Evolutionary conservation across 2,888 invertebrate species (phyloP), one percentile per base, ranked within the genome.

Genomic region (Piscicola geometra): DNA sequence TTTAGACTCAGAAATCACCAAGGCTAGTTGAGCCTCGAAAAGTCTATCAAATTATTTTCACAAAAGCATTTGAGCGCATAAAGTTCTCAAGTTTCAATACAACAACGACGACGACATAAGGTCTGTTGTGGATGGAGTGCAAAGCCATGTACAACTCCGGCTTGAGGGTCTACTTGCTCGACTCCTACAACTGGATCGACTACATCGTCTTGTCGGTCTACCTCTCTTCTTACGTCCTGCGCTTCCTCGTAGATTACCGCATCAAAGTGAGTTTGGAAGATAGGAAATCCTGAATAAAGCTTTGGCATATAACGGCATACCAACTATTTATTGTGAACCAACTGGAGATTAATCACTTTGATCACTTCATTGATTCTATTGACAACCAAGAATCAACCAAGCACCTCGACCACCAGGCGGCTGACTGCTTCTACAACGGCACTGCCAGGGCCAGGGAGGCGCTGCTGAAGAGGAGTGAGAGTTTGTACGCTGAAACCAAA

Each of bases 131-230:
- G 83, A 84, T 83, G 79, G 85, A 85, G 79, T 84, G 85, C 79
- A 85, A 85, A 79, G 84, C 85, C 78, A 82, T 85, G 60, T 85
- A 85, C 81, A 82, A 80, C 80, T 82, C 83, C 74, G 85, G 85
- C 67, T 81, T 84, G 36, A 79, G 83, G 35, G 82, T 82, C 25
- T 84, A 85, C 78, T 79, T 85, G 67, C 82, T 83, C 60, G 83
- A 85, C 79, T 83, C 83, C 77, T 84, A 85, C 79, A 85, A 85
- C 79, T 82, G 82, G 76, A 83, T 85, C 80, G 84, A 85, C 79
- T 85, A 84, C 79, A 82, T 82, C 68, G 84, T 85, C 25, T 80
- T 85, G 28, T 83, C 84, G 3, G 83, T 85, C 81, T 85, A 85
- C 78, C 79, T 85, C 66, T 83, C 84, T 25, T 85, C 85, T 0